These are phyloP conservation scores for Cydia splendana DNA, from an alignment of 1,140 invertebrate species.

Conservation along the genomic window DNA sequence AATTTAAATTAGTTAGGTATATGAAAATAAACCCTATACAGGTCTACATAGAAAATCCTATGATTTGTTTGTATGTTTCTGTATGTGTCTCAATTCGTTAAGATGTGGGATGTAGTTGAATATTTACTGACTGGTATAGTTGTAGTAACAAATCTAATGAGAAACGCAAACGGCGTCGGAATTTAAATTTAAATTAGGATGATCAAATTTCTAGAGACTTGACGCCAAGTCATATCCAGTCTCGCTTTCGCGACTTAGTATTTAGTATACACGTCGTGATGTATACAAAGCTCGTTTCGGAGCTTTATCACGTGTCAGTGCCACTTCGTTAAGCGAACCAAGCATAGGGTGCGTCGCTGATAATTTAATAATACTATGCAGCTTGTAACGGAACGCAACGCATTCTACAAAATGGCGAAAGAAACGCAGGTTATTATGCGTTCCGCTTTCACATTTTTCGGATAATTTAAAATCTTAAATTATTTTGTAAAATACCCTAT, in stretches of 20 bases:
- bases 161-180: neutral
- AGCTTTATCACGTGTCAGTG: slow-evolving; percentile 11
- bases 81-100: neutral
- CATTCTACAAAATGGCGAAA: neutral
- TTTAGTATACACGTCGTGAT: slow-evolving; percentile 27
- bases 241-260: slow-evolving; percentile 27
- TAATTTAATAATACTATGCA: slow-evolving; percentile 6
- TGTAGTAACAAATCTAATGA: neutral
- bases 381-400: slow-evolving; percentile 19
- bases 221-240: slow-evolving; percentile 8
- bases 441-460: slow-evolving; percentile 11
- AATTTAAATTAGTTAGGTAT: too few relatives aligned
- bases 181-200: neutral
- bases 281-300: slow-evolving; percentile 9
- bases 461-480: neutral
- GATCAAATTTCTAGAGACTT: neutral
- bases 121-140: neutral
- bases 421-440: neutral
- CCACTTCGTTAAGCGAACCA: slow-evolving; percentile 20
- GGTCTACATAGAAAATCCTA: too few relatives aligned
- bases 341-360: neutral
- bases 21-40: too few relatives aligned
- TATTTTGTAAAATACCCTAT: neutral
- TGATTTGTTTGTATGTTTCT: too few relatives aligned
- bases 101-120: neutral